Conservation (phyloP, 2,797 vertebrate genomes). For the Potorous gilbertii region DNA sequence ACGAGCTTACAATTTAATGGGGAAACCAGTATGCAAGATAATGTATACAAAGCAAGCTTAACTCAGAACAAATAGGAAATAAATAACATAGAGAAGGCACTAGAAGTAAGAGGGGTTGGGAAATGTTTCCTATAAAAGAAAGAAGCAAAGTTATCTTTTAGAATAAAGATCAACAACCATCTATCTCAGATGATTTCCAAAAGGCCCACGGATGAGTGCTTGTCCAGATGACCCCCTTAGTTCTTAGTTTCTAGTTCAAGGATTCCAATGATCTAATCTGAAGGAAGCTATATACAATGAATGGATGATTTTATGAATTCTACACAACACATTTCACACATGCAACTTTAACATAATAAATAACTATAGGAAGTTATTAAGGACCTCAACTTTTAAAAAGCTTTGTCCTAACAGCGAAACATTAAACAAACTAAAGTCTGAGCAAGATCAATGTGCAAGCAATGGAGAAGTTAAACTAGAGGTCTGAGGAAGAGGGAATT, state of each 20-base stretch:
- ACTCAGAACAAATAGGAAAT: background rate
- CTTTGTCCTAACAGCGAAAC: slow-evolving; percentile 50
- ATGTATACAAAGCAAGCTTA: background rate
- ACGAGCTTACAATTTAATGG: background rate
- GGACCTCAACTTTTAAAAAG: slow-evolving; percentile 27
- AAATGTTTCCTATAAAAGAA: slow-evolving; percentile 48
- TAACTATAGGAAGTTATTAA: background rate
- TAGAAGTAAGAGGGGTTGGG: background rate
- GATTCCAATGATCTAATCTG: slow-evolving; percentile 62
- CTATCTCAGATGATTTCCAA: slow-evolving; percentile 53
- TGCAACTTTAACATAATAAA: background rate
- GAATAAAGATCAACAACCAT: slow-evolving; percentile 57
- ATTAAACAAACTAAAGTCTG: slow-evolving; percentile 57
- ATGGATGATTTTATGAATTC: slow-evolving; percentile 22
- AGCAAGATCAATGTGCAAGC: slow-evolving; percentile 69
- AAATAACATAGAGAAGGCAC: background rate
- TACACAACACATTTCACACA: slow-evolving; percentile 30
- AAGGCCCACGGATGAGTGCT: slow-evolving; percentile 33
- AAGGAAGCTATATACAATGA: slow-evolving; percentile 43
- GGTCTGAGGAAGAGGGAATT: slow-evolving; percentile 62
- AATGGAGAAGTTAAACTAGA: slow-evolving; percentile 48
- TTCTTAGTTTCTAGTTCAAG: slow-evolving; percentile 30
- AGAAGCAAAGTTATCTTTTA: slow-evolving; percentile 52
- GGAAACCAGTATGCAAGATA: background rate
- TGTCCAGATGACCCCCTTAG: slow-evolving; percentile 50